Evolutionary conservation across 2,888 invertebrate species (phyloP).

Genomic region (Sphaerophoria rueppellii): DNA sequence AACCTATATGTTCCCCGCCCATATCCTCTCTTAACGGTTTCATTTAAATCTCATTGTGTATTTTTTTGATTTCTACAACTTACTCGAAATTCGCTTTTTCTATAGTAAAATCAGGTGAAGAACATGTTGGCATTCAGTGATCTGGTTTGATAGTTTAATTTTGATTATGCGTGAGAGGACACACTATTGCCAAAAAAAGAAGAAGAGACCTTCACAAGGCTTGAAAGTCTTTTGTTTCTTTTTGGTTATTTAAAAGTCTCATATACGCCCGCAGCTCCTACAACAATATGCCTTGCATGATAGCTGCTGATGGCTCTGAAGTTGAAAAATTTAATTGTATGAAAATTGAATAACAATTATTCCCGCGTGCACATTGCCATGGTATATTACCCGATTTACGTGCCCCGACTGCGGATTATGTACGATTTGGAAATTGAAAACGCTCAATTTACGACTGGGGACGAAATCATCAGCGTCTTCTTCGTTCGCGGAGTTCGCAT

Average conservation of each 20-base stretch:
- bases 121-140: conserved; percentile 55
- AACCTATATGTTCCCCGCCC: too few relatives aligned
- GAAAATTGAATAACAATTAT: conserved; percentile 75
- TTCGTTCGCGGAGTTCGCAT: conserved; percentile 45
- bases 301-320: background rate
- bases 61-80: background rate
- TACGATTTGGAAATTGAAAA: conserved; percentile 71
- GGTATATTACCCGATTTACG: conserved; percentile 78
- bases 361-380: conserved; percentile 69
- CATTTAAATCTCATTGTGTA: background rate
- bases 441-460: conserved; percentile 61
- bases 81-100: background rate
- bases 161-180: conserved; percentile 50
- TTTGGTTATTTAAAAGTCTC: conserved; percentile 19
- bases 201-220: conserved; percentile 36
- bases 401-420: conserved; percentile 74
- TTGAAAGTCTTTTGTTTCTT: conserved; percentile 32
- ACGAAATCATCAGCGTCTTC: background rate
- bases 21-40: too few relatives aligned
- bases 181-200: conserved; percentile 52
- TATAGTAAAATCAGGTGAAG: conserved; percentile 35
- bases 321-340: conserved; percentile 65
- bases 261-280: conserved; percentile 9
- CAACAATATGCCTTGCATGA: background rate
- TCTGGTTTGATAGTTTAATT: conserved; percentile 31